A percentile compares a stretch with the other conserved stretches of the same genome.
Conservation (phyloP, 1,140 invertebrate species). For the Aradophagus sp. region DNA sequence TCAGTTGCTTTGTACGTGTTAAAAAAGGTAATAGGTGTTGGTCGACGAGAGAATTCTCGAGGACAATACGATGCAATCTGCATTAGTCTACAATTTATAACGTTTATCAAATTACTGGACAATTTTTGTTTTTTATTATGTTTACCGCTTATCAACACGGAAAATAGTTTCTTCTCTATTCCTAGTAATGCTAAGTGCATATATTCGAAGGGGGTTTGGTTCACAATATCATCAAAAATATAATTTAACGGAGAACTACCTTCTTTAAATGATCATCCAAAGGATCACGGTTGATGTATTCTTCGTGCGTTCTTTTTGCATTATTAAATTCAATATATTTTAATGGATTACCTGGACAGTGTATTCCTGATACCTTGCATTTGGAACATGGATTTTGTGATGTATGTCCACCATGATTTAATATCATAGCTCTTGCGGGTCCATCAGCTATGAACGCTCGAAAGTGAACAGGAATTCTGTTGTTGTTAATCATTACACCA, state of each 20-base stretch:
- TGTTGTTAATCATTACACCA: constrained; percentile 20
- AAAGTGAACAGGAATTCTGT: constrained; percentile 21
- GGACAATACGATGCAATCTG: constrained; percentile 16
- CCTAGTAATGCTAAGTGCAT: neutral
- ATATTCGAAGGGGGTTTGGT: constrained; percentile 1
- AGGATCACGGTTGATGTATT: constrained; percentile 10
- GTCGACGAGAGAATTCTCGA: constrained; percentile 30
- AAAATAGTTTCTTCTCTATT: neutral
- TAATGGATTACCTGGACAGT: neutral
- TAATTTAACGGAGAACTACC: constrained; percentile 15
- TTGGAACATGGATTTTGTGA: constrained; percentile 33
- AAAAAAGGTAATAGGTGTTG: constrained; percentile 10
- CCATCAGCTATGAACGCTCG: constrained; percentile 47
- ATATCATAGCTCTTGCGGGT: constrained; percentile 29
- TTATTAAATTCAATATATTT: neutral
- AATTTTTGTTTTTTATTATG: constrained; percentile 2
- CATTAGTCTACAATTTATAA: constrained; percentile 8
- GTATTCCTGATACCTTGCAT: constrained; percentile 32
- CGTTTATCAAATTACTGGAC: neutral
- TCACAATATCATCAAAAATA: constrained; percentile 17
- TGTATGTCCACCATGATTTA: constrained; percentile 21
- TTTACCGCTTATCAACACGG: neutral
- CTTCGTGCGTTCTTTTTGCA: constrained; percentile 20
- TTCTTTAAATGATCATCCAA: constrained; percentile 5
- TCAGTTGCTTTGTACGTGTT: constrained; percentile 48